These are phyloP conservation scores for Falco rusticolus DNA, from an alignment of 2,797 vertebrate species.

Conservation along the genomic window DNA sequence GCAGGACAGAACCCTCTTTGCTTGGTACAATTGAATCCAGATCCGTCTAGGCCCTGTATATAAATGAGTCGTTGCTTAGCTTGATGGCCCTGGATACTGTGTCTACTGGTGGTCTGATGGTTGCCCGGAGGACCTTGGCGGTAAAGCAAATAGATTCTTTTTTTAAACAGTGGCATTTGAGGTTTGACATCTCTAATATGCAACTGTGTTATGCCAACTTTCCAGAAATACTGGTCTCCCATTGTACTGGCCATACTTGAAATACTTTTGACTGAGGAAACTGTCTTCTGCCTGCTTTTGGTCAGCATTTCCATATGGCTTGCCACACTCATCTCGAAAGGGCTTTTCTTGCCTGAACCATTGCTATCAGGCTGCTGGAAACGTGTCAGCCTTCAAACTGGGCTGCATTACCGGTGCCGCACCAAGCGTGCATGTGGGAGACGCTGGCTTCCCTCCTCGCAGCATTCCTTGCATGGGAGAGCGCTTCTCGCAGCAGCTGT, in stretches of 20 bases:
- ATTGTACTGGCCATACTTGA: constrained; percentile 15
- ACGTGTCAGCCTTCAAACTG: background rate
- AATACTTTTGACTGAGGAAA: constrained; percentile 11
- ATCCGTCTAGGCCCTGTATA: background rate
- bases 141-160: constrained; percentile 49
- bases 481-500: background rate
- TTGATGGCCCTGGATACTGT: background rate
- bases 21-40: background rate
- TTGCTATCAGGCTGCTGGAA: background rate
- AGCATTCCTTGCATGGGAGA: background rate
- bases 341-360: background rate
- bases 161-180: constrained; percentile 52
- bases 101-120: constrained; percentile 38
- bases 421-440: fast-evolving
- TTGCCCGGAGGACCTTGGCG: constrained; percentile 48
- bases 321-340: fast-evolving
- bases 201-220: constrained; percentile 33
- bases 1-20: background rate
- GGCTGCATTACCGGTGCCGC: background rate
- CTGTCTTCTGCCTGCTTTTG: background rate
- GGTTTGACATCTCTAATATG: constrained; percentile 48
- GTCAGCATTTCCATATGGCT: background rate
- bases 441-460: background rate
- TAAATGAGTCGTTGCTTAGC: background rate
- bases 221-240: constrained; percentile 65